Evolutionary conservation across 2,888 invertebrate species (phyloP).

Genomic region (Chelonus formosanus): DNA sequence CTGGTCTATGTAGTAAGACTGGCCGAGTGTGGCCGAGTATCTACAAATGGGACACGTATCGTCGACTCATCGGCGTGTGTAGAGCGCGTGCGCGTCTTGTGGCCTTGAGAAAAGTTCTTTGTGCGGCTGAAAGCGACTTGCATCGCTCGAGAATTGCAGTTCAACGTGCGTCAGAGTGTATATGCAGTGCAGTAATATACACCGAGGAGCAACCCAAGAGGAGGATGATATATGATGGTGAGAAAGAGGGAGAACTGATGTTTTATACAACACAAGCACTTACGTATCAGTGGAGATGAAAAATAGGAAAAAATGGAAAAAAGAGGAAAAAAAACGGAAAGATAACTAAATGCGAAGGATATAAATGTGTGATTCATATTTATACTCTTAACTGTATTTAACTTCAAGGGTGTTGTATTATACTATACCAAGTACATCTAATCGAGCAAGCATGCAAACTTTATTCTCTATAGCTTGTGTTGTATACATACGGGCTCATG

Average conservation of each 20-base stretch:
- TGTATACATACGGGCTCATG: conserved; percentile 33
- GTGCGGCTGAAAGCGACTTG: conserved; percentile 57
- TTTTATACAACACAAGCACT: no score
- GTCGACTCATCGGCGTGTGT: conserved; percentile 31
- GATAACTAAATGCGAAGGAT: conserved; percentile 21
- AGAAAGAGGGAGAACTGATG: not conserved
- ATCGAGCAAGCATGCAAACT: conserved; percentile 11
- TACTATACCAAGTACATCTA: no score
- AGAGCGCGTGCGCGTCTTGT: conserved; percentile 46
- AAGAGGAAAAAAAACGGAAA: not conserved
- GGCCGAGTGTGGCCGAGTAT: conserved; percentile 11
- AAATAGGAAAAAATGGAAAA: conserved; percentile 1
- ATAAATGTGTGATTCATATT: conserved; percentile 27
- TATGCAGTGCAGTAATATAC: conserved; percentile 25
- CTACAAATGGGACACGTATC: conserved; percentile 33
- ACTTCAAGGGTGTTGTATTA: conserved; percentile 28
- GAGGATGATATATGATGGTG: no score
- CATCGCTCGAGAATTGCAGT: conserved; percentile 36
- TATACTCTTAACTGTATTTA: conserved; percentile 27
- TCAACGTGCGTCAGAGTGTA: no score
- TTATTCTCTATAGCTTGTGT: conserved; percentile 8
- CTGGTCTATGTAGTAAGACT: not conserved
- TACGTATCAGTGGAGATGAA: not conserved
- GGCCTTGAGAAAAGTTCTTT: conserved; percentile 64
- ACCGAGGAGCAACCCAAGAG: conserved; percentile 13